Evolutionary conservation across 2,797 vertebrate genomes (phyloP).

Genomic region (Poecilia velifera): DNA sequence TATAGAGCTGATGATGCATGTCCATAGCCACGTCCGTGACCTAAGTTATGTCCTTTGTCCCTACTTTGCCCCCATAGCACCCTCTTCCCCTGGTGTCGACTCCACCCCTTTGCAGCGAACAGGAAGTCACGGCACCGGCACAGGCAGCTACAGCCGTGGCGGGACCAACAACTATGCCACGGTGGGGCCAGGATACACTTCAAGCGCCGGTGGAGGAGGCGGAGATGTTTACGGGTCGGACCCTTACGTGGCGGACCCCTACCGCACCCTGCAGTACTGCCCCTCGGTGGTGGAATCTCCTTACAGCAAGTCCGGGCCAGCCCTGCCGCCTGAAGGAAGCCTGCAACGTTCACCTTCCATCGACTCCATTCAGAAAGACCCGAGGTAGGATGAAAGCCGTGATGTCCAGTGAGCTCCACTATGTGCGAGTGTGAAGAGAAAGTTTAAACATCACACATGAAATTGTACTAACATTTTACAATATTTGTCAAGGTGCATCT

Average conservation of each 20-base stretch:
- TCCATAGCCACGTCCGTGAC: constrained; percentile 89
- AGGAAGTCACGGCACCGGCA: constrained; percentile 88
- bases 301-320: constrained; percentile 99
- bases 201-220: constrained; percentile 53
- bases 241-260: constrained; percentile 87
- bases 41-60: constrained; percentile 99
- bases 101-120: constrained; percentile 99
- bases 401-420: constrained; percentile 11
- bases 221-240: constrained; percentile 76
- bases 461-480: not conserved
- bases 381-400: constrained; percentile 86
- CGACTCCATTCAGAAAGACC: constrained; percentile 99
- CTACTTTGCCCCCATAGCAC: constrained; percentile 98
- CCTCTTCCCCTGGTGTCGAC: constrained; percentile 99
- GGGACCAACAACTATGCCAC: constrained; percentile 92
- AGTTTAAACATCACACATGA: not conserved
- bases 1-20: constrained; percentile 92
- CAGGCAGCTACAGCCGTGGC: constrained; percentile 88
- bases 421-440: not conserved
- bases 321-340: constrained; percentile 94
- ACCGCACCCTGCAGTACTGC: constrained; percentile 98
- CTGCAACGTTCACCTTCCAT: constrained; percentile 97
- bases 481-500: not conserved
- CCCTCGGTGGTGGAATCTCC: constrained; percentile 97
- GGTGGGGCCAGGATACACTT: constrained; percentile 84